Base-by-base conservation (phyloP, 2,888 invertebrate genomes). In the Zelleria hepariella region DNA sequence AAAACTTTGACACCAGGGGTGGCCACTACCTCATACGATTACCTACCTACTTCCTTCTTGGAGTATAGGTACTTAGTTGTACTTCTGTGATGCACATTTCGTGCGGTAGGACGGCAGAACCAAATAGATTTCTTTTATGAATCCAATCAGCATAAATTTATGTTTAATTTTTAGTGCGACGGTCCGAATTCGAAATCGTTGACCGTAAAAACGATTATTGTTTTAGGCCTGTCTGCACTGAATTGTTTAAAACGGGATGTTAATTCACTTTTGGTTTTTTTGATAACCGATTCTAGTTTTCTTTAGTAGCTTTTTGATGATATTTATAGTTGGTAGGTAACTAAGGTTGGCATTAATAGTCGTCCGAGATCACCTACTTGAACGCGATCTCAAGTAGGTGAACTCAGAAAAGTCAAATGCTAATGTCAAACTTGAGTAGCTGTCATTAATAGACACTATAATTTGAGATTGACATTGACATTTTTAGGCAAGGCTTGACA, bases 71-170 rank as follows among this genome's bases (percentile, higher is more conserved):
- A 42, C 32, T 2, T 42, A 3, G 32, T 42, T 42, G 32, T 42
- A 42, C 32, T 15, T 42, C 32, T 42, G 51, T 51, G 20, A n/a
- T n/a, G 6, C 8, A n/a, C 18, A 10, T 21, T 20, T 20, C 15
- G 15, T n/a, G 15, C 18, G 21, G 21, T 51, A 23, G 23, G 8
- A 42, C 32, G 32, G 32, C 32, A 56, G 21, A 56, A 56, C n/a
- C 20, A 18, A 58, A 86, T 86, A 81, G 80, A 82, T 82, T 82
- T 82, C 83, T 85, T 83, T 84, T 86, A 86, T 79, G 80, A 79
- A 84, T 85, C 85, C 85, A 83, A 86, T 86, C 85, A 85, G 76
- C 84, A 85, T 87, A 86, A 85, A 86, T 86, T n/a, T 84, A 81
- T 76, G 76, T 80, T 80, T 82, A 82, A 84, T 85, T 85, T 78